These are phyloP conservation scores for Siniperca knerii DNA, from an alignment of 2,113 vertebrate genomes.

Conservation along the genomic window DNA sequence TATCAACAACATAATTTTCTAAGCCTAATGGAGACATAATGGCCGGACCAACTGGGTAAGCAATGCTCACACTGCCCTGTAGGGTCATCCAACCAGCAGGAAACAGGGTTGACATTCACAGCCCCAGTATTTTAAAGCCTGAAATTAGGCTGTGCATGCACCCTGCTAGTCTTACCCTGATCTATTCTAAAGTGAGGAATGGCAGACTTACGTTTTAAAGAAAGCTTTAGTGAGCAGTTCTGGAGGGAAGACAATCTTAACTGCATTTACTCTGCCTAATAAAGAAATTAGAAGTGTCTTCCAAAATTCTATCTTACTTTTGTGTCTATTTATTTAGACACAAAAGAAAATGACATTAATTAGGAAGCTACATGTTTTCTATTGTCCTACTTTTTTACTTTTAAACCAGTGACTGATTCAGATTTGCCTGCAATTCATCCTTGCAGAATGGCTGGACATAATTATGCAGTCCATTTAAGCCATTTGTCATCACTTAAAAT, in stretches of 20 bases:
- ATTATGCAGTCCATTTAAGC: slow-evolving; percentile 51
- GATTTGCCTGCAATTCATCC: not conserved
- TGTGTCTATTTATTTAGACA: slow-evolving; percentile 14
- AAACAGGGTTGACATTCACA: slow-evolving; percentile 28
- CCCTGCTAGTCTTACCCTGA: not conserved
- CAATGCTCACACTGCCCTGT: slow-evolving; percentile 1
- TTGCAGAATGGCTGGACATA: slow-evolving; percentile 35
- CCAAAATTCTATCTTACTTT: not conserved
- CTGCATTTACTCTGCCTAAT: not conserved
- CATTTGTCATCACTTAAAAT: slow-evolving; percentile 49
- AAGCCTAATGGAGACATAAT: slow-evolving; percentile 32
- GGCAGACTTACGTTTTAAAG: not conserved
- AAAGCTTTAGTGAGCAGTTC: slow-evolving; percentile 11
- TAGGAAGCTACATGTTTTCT: not conserved
- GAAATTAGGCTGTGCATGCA: not conserved
- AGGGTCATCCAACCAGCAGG: slow-evolving; percentile 25
- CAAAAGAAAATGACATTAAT: not conserved
- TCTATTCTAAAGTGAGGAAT: not conserved
- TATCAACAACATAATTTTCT: not conserved
- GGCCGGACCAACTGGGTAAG: not conserved
- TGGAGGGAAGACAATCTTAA: not conserved
- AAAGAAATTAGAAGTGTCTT: not conserved
- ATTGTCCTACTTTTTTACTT: not conserved
- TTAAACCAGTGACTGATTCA: not conserved
- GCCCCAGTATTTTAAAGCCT: slow-evolving; percentile 2